These are phyloP conservation scores for Leucophenga maculata DNA, from an alignment of 2,888 invertebrate species.

Conservation along the genomic window DNA sequence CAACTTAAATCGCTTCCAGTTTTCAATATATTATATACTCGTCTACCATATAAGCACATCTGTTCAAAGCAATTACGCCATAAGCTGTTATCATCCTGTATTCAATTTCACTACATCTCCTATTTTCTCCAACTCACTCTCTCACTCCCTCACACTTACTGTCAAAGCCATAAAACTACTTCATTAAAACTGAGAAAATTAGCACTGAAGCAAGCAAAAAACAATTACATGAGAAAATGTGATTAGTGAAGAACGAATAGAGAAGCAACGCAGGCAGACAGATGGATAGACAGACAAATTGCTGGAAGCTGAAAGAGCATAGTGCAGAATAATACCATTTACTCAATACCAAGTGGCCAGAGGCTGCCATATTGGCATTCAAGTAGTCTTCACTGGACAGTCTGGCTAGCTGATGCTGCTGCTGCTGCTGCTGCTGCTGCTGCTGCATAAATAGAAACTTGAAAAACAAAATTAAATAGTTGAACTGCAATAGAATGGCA, in stretches of 20 bases:
- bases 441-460: background rate
- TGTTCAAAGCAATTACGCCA: too few species aligned
- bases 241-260: background rate
- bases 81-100: too few species aligned
- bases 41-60: too few species aligned
- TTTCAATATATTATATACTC: too few species aligned
- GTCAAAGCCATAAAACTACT: background rate
- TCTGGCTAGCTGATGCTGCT: too few species aligned
- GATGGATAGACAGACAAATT: background rate
- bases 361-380: conserved; percentile 1
- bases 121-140: too few species aligned
- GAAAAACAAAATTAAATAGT: conserved; percentile 1
- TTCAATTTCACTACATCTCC: too few species aligned
- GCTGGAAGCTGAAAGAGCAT: background rate
- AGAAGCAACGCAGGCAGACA: background rate
- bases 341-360: background rate
- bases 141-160: background rate
- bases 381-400: background rate
- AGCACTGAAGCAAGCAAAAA: background rate
- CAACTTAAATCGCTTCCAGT: too few species aligned
- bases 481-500: background rate
- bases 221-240: conserved; percentile 3
- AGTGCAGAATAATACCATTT: background rate
- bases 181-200: conserved; percentile 9
- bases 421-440: too few species aligned